A percentile compares a stretch with the other conserved stretches of the same genome.
Conservation (phyloP, 2,888 invertebrate genomes). For the Phlogophora meticulosa region DNA sequence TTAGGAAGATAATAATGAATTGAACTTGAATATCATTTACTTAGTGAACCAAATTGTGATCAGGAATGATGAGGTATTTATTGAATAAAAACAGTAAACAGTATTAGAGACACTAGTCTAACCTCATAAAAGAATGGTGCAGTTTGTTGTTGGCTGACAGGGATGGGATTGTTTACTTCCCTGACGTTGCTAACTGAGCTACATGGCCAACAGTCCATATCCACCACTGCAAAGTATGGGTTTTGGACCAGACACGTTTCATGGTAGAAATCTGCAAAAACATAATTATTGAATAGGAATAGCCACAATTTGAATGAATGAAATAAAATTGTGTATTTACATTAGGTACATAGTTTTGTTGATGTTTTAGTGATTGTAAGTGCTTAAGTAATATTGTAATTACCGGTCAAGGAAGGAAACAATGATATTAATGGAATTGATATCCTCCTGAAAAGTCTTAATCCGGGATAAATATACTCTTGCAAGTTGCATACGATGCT, state of each 20-base stretch:
- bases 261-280: conserved; percentile 94
- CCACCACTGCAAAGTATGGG: conserved; percentile 95
- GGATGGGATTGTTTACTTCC: conserved; percentile 91
- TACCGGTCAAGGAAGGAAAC: conserved; percentile 94
- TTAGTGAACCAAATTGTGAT: too few relatives aligned
- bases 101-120: conserved; percentile 23
- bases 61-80: too few relatives aligned
- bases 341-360: too few relatives aligned
- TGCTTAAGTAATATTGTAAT: neutral
- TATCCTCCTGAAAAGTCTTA: conserved; percentile 93
- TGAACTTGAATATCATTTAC: too few relatives aligned
- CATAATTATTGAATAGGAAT: neutral
- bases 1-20: neutral
- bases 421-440: conserved; percentile 94
- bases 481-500: conserved; percentile 94
- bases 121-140: conserved; percentile 92
- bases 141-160: conserved; percentile 76
- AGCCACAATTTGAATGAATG: neutral
- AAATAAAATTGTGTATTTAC: too few relatives aligned
- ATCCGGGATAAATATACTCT: conserved; percentile 95
- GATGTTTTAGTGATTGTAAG: too few relatives aligned
- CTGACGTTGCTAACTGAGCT: conserved; percentile 93
- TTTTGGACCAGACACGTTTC: conserved; percentile 96
- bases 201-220: conserved; percentile 97
- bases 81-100: too few relatives aligned